Conservation (phyloP, 2,888 invertebrate genomes). For the Vannuccia rotundouncinata region DNA sequence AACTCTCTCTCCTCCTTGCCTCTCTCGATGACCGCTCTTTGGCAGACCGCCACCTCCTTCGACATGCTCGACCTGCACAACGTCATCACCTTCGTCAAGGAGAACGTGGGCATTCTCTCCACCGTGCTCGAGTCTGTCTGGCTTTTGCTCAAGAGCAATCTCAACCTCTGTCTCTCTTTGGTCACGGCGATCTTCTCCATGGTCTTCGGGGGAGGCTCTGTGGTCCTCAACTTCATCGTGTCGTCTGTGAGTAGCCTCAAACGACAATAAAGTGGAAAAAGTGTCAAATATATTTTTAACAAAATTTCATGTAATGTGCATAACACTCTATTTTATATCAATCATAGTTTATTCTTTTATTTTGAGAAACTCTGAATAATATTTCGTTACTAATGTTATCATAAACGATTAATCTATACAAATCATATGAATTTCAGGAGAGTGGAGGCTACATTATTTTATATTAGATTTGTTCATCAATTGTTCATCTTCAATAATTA, state of each 20-base stretch:
- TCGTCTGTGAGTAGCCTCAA: constrained; percentile 49
- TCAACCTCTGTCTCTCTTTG: constrained; percentile 74
- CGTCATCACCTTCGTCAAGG: constrained; percentile 68
- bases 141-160: constrained; percentile 83
- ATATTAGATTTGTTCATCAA: too few species aligned
- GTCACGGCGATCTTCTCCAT: constrained; percentile 79
- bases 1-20: constrained; percentile 28
- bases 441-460: too few species aligned
- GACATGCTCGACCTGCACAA: constrained; percentile 46
- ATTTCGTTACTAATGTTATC: too few species aligned
- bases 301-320: too few species aligned
- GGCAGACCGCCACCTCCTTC: constrained; percentile 46
- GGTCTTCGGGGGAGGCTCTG: constrained; percentile 64
- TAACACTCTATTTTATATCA: too few species aligned
- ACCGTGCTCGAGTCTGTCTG: constrained; percentile 77
- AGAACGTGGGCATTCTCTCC: constrained; percentile 79
- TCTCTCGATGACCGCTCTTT: constrained; percentile 46
- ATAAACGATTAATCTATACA: too few species aligned
- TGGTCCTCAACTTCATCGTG: constrained; percentile 55
- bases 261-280: too few species aligned
- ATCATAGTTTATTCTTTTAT: too few species aligned
- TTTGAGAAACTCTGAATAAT: too few species aligned
- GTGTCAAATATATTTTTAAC: too few species aligned
- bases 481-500: too few species aligned
- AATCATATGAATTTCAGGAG: too few species aligned